phyloP scores from a whole-genome alignment of 2,888 invertebrate genomes.

The Cinara cedri region DNA sequence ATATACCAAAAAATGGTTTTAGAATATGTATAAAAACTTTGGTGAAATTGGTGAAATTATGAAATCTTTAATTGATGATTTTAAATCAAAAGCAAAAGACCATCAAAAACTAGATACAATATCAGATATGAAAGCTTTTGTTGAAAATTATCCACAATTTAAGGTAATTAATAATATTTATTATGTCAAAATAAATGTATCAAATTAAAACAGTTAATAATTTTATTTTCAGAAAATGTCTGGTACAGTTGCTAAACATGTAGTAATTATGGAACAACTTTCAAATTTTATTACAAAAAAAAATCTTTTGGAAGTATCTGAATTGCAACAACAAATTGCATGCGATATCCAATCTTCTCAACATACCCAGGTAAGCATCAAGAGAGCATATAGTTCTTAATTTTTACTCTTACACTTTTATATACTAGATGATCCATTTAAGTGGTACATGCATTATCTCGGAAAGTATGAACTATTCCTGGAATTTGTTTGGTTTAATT shows the following conservation, averaged over 20 bases:
- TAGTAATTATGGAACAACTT: constrained; percentile 94
- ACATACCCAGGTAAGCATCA: constrained; percentile 68
- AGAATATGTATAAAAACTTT: constrained; percentile 95
- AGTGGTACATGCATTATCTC: too few relatives aligned
- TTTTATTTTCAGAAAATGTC: constrained; percentile 74
- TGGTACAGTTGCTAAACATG: constrained; percentile 96
- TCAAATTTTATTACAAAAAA: constrained; percentile 81
- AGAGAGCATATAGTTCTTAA: neutral
- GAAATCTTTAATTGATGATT: constrained; percentile 96
- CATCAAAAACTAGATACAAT: constrained; percentile 98
- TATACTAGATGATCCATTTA: too few relatives aligned
- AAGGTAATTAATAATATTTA: constrained; percentile 67
- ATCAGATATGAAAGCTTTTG: constrained; percentile 97
- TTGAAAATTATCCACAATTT: constrained; percentile 97
- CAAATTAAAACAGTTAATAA: too few relatives aligned
- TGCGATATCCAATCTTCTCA: constrained; percentile 84
- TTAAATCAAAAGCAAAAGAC: constrained; percentile 92
- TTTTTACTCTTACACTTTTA: too few relatives aligned
- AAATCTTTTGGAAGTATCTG: constrained; percentile 86
- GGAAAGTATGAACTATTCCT: too few relatives aligned
- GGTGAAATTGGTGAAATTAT: constrained; percentile 98
- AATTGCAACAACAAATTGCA: constrained; percentile 90
- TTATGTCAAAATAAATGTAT: constrained; percentile 1
- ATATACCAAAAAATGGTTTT: constrained; percentile 59
- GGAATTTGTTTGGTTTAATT: too few relatives aligned